These are phyloP conservation scores for Lysandra coridon DNA, from an alignment of 2,888 invertebrate species.

Conservation along the genomic window DNA sequence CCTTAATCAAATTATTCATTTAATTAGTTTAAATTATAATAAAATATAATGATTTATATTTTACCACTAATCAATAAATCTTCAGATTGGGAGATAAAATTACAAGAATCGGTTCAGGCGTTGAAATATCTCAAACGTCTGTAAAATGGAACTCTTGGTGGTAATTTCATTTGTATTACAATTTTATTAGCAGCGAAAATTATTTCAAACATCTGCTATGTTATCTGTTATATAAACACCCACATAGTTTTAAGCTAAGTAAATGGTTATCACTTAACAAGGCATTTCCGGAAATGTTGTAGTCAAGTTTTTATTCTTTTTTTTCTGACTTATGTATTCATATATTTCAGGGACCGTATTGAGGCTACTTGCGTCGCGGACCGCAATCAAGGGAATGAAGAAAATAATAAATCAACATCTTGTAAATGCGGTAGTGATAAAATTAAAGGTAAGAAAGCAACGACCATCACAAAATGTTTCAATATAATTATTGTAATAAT, in stretches of 20 bases:
- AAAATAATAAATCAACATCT: background rate
- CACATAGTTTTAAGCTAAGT: background rate
- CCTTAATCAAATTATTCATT: background rate
- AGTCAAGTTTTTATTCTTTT: background rate
- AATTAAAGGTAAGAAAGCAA: background rate
- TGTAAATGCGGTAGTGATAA: background rate
- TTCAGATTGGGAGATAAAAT: slow-evolving; percentile 60
- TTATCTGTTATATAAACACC: background rate
- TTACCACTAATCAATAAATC: slow-evolving; percentile 24
- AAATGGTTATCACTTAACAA: background rate
- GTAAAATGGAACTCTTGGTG: slow-evolving; percentile 62
- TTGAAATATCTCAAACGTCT: slow-evolving; percentile 60
- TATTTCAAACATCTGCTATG: slow-evolving; percentile 31
- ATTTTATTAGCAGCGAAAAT: slow-evolving; percentile 57
- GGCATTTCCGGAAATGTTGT: background rate
- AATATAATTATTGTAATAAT: background rate
- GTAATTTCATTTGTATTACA: slow-evolving; percentile 50
- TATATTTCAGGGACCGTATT: slow-evolving; percentile 21
- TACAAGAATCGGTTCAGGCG: slow-evolving; percentile 60
- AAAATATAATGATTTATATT: background rate
- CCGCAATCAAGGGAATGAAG: background rate
- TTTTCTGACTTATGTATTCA: background rate
- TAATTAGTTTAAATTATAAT: background rate
- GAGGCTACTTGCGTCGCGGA: background rate
- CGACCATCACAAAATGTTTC: background rate